These are phyloP conservation scores for Prunella himalayana DNA, from an alignment of 2,113 vertebrate genomes.

Conservation along the genomic window DNA sequence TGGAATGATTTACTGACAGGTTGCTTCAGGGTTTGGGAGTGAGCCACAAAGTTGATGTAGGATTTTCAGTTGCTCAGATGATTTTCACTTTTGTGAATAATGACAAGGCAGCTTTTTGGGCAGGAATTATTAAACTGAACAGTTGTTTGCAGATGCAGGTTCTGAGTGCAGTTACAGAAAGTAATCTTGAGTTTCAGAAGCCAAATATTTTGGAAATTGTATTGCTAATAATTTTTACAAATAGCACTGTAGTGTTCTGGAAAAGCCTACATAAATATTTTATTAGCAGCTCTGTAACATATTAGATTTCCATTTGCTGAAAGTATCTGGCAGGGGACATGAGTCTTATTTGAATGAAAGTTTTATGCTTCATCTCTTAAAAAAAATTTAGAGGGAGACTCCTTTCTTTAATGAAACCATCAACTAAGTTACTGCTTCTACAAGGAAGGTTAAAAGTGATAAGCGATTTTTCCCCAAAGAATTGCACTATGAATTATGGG, in stretches of 20 bases:
- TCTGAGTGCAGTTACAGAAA: neutral
- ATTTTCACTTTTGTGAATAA: neutral
- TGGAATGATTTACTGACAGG: neutral
- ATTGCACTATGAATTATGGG: neutral
- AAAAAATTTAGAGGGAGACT: slow-evolving; percentile 43
- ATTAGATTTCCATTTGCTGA: slow-evolving; percentile 60
- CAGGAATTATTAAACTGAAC: neutral
- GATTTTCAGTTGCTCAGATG: neutral
- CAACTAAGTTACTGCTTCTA: slow-evolving; percentile 10
- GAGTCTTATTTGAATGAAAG: slow-evolving; percentile 66
- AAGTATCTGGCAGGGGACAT: slow-evolving; percentile 43
- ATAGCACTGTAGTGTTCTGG: slow-evolving; percentile 29
- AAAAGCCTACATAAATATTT: slow-evolving; percentile 70
- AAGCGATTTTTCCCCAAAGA: neutral
- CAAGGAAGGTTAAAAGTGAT: slow-evolving; percentile 12
- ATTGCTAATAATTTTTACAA: slow-evolving; percentile 48
- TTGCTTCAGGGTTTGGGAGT: neutral
- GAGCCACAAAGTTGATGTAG: neutral
- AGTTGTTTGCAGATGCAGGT: neutral
- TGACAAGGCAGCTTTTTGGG: neutral
- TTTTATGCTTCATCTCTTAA: slow-evolving; percentile 57
- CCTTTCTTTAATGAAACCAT: slow-evolving; percentile 51
- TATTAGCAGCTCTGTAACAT: slow-evolving; percentile 60
- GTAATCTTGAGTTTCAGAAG: neutral
- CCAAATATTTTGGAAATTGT: neutral